Evolutionary conservation across 2,888 invertebrate species (phyloP).

Genomic region (Ectropis crepuscularia): DNA sequence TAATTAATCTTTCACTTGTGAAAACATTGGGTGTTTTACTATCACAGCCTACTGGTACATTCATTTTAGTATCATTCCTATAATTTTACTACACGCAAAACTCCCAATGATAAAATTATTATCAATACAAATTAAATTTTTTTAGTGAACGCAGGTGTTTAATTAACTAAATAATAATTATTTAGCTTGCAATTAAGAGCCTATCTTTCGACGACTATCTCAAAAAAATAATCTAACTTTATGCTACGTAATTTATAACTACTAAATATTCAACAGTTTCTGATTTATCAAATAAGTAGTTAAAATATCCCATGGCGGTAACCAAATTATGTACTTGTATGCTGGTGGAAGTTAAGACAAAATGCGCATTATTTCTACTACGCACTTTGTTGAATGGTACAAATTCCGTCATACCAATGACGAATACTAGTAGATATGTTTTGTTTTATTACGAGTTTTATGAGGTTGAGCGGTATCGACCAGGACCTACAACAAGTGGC

Average conservation of each 20-base stretch:
- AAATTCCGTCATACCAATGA: conserved; percentile 19
- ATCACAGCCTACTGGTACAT: no score
- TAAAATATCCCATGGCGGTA: conserved; percentile 22
- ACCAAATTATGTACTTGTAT: conserved; percentile 18
- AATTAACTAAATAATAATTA: no score
- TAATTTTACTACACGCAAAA: no score
- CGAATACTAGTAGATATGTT: conserved; percentile 13
- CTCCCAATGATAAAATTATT: no score
- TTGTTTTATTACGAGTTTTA: conserved; percentile 1
- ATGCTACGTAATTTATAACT: conserved; percentile 20
- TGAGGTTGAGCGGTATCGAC: conserved; percentile 15
- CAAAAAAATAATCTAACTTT: conserved; percentile 23
- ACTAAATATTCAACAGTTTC: conserved; percentile 35
- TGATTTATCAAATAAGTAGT: conserved; percentile 26
- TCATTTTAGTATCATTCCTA: no score
- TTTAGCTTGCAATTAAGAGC: neutral
- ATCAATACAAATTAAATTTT: no score
- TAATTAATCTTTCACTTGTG: no score
- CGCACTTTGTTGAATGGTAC: conserved; percentile 23
- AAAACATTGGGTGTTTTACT: no score
- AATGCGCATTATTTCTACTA: conserved; percentile 31
- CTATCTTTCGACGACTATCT: neutral
- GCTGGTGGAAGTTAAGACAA: conserved; percentile 19
- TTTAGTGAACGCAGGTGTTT: no score
- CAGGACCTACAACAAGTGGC: conserved; percentile 24